Percentiles rank a stretch among this genome's conserved stretches.
These are phyloP conservation scores for Lithobates pipiens DNA, from an alignment of 2,797 vertebrate species.

Conservation along the genomic window DNA sequence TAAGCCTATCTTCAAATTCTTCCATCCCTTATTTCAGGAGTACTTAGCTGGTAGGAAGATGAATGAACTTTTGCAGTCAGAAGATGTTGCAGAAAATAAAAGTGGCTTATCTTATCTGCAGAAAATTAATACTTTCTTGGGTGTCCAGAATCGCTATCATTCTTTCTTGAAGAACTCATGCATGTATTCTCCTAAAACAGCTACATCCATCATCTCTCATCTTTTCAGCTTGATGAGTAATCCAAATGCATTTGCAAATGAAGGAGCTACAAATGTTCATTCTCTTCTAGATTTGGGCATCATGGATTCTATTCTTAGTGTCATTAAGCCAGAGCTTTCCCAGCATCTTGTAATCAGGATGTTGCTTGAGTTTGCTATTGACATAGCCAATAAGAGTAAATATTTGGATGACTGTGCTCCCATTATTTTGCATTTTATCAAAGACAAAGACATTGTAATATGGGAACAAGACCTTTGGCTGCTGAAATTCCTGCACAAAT, in stretches of 20 bases:
- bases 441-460: not conserved
- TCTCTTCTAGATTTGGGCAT: not conserved
- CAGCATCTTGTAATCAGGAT: not conserved
- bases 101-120: slow-evolving; percentile 65
- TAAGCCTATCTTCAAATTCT: slow-evolving; percentile 65
- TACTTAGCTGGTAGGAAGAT: slow-evolving; percentile 67
- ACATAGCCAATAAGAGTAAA: slow-evolving; percentile 1
- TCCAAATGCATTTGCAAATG: slow-evolving; percentile 54
- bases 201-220: slow-evolving; percentile 64
- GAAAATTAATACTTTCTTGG: slow-evolving; percentile 64
- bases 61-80: slow-evolving; percentile 64
- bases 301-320: not conserved
- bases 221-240: slow-evolving; percentile 63
- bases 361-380: slow-evolving; percentile 29
- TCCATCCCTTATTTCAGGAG: slow-evolving; percentile 67
- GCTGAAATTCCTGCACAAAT: slow-evolving; percentile 20
- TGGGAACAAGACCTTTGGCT: slow-evolving; percentile 22
- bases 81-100: slow-evolving; percentile 53
- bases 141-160: slow-evolving; percentile 6
- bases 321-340: not conserved
- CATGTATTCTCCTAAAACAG: slow-evolving; percentile 59
- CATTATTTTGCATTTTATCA: slow-evolving; percentile 48
- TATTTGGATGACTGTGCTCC: slow-evolving; percentile 30
- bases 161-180: slow-evolving; percentile 61
- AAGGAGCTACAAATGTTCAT: not conserved